These are phyloP conservation scores for Apteryx mantelli DNA, from an alignment of 2,113 vertebrate genomes.

Conservation along the genomic window DNA sequence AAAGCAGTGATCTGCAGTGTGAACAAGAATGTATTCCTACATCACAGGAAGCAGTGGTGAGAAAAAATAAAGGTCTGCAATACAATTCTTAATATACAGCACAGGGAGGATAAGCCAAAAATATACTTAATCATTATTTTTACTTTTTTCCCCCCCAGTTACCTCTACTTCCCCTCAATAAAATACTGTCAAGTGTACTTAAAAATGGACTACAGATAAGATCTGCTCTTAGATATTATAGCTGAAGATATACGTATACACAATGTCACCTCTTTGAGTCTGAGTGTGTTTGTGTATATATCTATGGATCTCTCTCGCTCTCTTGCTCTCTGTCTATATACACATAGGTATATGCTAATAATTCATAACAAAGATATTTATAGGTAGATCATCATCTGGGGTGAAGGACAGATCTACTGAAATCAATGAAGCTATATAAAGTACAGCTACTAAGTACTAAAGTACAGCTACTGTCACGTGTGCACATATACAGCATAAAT, in stretches of 20 bases:
- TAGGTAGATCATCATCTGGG: neutral
- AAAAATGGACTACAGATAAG: neutral
- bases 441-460: neutral
- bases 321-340: neutral
- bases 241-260: neutral
- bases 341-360: neutral
- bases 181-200: neutral
- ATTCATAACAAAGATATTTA: neutral
- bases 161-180: neutral
- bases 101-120: neutral
- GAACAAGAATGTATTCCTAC: neutral
- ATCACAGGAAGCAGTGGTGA: neutral
- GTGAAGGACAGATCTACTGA: neutral
- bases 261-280: neutral
- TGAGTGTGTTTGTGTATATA: neutral
- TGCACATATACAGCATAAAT: neutral
- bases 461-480: neutral
- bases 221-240: neutral
- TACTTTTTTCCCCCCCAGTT: neutral
- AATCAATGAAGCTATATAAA: neutral
- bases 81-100: neutral
- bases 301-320: neutral
- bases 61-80: neutral
- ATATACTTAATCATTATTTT: neutral
- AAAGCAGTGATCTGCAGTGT: neutral